These are phyloP conservation scores for Diprion similis DNA, from an alignment of 1,140 invertebrate species.

Conservation along the genomic window DNA sequence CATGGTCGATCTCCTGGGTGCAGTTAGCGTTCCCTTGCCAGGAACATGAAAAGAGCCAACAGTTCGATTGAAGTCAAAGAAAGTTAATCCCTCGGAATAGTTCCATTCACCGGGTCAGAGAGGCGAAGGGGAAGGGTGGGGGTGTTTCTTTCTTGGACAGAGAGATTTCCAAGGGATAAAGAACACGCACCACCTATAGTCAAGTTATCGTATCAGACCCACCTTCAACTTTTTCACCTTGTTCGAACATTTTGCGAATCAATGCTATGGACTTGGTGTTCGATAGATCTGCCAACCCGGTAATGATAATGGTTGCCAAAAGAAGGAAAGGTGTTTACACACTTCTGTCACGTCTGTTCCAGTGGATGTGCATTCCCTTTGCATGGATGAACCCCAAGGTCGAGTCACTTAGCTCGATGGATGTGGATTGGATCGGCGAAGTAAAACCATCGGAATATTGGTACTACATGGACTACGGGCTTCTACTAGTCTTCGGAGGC, in stretches of 20 bases:
- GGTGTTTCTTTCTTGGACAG: background rate
- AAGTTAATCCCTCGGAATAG: slow-evolving; percentile 7
- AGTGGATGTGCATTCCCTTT: slow-evolving; percentile 98
- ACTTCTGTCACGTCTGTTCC: slow-evolving; percentile 35
- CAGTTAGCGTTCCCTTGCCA: background rate
- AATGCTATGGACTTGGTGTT: background rate
- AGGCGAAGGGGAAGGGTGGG: no score
- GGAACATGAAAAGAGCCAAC: background rate
- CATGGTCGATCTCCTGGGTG: background rate
- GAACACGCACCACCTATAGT: background rate
- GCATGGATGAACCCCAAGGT: slow-evolving; percentile 89
- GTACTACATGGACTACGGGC: slow-evolving; percentile 88
- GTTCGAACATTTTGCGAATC: no score
- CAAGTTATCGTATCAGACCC: no score
- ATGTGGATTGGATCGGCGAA: slow-evolving; percentile 90
- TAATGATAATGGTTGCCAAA: no score
- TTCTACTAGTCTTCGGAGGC: slow-evolving; percentile 94
- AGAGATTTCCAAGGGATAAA: background rate
- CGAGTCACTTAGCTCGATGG: slow-evolving; percentile 75
- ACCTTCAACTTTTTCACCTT: no score
- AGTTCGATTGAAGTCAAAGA: slow-evolving; percentile 5
- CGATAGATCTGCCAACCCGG: background rate
- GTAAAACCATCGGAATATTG: slow-evolving; percentile 78
- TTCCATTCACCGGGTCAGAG: background rate
- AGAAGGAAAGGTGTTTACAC: no score